Evolutionary conservation across 2,888 invertebrate genomes (phyloP), one percentile per base, ranked within the genome.

Genomic region (Leuctra nigra): DNA sequence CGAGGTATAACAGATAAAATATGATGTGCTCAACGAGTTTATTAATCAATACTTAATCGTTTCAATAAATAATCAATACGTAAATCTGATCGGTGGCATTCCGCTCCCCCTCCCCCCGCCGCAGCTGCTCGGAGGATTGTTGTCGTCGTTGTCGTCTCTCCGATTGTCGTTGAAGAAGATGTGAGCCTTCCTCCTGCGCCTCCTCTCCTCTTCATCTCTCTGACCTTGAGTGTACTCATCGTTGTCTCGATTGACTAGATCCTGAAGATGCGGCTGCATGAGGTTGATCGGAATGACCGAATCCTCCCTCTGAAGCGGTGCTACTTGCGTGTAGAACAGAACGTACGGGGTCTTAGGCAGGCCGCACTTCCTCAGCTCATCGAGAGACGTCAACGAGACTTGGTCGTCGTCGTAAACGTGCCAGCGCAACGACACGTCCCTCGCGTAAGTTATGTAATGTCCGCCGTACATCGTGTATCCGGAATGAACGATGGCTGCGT

Each of bases 381-480:
- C 73, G 6, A 83, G 76, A 7, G 79, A 76, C 13, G 81, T 77
- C 38, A 72, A 69, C 1, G 60, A 59, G 1, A 92, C 89, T n/a
- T 77, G 73, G 59, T 82, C 84, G 65, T 92, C 92, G 67, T 91
- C 90, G 67, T 88, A 90, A 67, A 84, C 80, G 69, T 82, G 86
- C 92, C 92, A 92, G 55, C 73, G 73, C 33, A 79, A 74, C 56
- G 76, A 75, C 16, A 71, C 73, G 67, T 87, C 87, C 33, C 82
- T 79, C 0, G 87, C 90, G 58, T 88, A 83, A 0, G 91, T 90
- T 69, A 89, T 91, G 69, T 93, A 93, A 68, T 93, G 93, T 0
- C 92, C 93, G 0, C 87, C 86, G 67, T 92, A 88, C 61, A 90
- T 83, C 53, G 86, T 87, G 20, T 82, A 81, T 1, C 93, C 93